Percentiles rank a stretch among this genome's conserved stretches.
These are phyloP conservation scores for Coenonympha arcania DNA, from an alignment of 2,888 invertebrate genomes.

Conservation along the genomic window DNA sequence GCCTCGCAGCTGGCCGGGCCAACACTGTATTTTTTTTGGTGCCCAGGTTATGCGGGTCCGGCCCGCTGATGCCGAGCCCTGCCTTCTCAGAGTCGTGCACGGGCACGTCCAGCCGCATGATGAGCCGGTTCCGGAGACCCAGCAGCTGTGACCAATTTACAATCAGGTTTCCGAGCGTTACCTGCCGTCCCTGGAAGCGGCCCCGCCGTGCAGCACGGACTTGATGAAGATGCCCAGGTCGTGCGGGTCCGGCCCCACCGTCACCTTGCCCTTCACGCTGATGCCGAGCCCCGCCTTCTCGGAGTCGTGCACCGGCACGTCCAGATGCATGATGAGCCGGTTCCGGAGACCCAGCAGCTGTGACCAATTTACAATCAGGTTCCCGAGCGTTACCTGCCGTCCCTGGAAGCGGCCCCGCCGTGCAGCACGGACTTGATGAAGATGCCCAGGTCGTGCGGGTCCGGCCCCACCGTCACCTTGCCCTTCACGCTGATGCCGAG, in stretches of 20 bases:
- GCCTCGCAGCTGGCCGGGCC: no score
- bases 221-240: conserved; percentile 98
- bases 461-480: no score
- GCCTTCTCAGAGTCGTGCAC: conserved; percentile 98
- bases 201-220: conserved; percentile 95
- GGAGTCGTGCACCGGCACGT: conserved; percentile 96
- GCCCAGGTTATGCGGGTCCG: conserved; percentile 83
- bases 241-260: conserved; percentile 68
- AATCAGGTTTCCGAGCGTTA: no score
- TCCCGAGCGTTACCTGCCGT: conserved; percentile 79
- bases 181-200: conserved; percentile 92
- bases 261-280: conserved; percentile 97
- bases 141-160: no score
- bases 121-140: no score
- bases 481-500: no score
- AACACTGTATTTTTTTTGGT: no score
- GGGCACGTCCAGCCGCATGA: conserved; percentile 93
- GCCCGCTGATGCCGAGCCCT: conserved; percentile 89
- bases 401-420: no score
- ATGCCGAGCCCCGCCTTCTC: conserved; percentile 96
- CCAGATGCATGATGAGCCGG: conserved; percentile 90
- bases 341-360: no score
- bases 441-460: no score
- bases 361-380: no score
- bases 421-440: no score